A percentile compares a stretch with the other conserved stretches of the same genome.
These are phyloP conservation scores for Agelaius tricolor DNA, from an alignment of 2,113 vertebrate species.

Conservation along the genomic window DNA sequence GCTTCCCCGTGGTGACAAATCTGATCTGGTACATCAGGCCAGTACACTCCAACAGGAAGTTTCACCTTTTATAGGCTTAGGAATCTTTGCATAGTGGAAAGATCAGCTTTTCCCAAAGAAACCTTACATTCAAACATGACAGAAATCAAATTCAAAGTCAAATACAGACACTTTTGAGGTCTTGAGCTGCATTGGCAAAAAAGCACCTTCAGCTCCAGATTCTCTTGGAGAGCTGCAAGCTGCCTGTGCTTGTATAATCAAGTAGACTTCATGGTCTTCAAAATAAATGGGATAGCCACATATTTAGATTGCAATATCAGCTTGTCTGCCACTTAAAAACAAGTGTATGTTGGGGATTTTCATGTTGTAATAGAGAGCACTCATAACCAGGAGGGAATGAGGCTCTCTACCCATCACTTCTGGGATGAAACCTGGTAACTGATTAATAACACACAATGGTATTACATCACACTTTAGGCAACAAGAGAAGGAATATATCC, in stretches of 20 bases:
- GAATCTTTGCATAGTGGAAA: background rate
- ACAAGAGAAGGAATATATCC: constrained; percentile 68
- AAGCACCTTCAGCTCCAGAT: background rate
- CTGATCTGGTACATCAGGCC: background rate
- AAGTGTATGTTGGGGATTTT: background rate
- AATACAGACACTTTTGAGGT: background rate
- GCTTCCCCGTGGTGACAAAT: background rate
- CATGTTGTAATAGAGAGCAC: background rate
- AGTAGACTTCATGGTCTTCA: background rate
- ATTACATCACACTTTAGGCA: constrained; percentile 65
- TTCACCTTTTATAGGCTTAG: background rate
- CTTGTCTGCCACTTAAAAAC: background rate
- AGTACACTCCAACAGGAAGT: background rate
- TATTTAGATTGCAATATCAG: background rate
- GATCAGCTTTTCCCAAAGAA: background rate
- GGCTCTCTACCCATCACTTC: constrained; percentile 12
- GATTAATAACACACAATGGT: constrained; percentile 67
- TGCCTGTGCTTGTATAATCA: background rate
- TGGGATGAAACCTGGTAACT: constrained; percentile 51
- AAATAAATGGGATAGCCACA: background rate
- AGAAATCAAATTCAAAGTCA: background rate
- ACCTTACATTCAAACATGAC: background rate
- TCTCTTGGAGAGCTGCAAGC: background rate
- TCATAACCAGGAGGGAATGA: background rate
- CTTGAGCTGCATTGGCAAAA: background rate